A percentile compares a stretch with the other conserved stretches of the same genome.
These are phyloP conservation scores for Argya squamiceps DNA, from an alignment of 2,797 vertebrate species.

Conservation along the genomic window DNA sequence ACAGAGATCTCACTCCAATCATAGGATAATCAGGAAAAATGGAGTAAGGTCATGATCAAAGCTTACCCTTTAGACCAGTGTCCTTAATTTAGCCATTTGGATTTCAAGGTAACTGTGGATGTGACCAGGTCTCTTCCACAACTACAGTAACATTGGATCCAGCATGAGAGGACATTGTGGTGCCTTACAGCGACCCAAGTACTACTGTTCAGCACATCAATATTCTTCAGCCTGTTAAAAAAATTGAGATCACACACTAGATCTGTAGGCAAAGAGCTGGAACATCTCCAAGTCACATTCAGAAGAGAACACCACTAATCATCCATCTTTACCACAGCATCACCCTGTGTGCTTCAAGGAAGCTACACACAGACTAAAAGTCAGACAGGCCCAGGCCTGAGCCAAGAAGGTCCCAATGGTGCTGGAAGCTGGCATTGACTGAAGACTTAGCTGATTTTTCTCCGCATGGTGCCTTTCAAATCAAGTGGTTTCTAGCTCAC, in stretches of 20 bases:
- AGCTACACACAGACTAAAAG: neutral
- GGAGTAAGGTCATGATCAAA: neutral
- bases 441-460: neutral
- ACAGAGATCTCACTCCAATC: neutral
- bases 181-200: neutral
- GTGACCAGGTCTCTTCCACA: neutral
- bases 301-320: neutral
- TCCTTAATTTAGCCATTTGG: neutral
- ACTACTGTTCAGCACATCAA: neutral
- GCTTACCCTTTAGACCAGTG: neutral
- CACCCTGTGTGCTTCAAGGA: neutral
- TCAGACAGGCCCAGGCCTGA: neutral
- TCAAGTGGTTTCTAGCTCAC: neutral
- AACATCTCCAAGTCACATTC: neutral
- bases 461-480: neutral
- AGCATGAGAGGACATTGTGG: neutral
- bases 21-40: neutral
- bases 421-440: neutral
- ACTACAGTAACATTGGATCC: fast-evolving
- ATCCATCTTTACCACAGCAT: neutral
- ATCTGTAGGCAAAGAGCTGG: neutral
- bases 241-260: neutral
- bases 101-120: neutral
- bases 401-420: neutral
- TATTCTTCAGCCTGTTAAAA: neutral